Conservation (phyloP, 1,140 invertebrate genomes). For the Vanessa tameamea region DNA sequence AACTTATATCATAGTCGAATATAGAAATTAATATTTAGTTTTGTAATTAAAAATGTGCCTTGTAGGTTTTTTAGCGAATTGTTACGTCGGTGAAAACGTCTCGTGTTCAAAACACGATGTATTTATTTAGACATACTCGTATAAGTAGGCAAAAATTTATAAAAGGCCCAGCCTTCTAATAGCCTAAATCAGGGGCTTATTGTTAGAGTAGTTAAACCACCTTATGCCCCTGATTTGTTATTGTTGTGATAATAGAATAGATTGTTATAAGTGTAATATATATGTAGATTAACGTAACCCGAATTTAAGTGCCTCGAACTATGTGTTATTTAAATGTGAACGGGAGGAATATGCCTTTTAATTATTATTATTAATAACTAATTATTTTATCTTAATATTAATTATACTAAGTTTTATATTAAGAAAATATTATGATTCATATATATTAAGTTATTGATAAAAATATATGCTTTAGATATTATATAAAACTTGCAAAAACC, state of each 20-base stretch:
- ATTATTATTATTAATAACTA: too few relatives aligned
- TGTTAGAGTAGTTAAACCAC: too few relatives aligned
- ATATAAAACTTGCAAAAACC: not conserved
- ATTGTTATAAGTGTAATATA: not conserved
- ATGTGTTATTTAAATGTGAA: not conserved
- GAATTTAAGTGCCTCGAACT: too few relatives aligned
- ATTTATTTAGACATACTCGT: too few relatives aligned
- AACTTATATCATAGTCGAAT: too few relatives aligned
- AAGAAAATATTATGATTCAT: not conserved
- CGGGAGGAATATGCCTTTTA: too few relatives aligned
- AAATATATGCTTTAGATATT: not conserved
- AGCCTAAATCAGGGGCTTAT: not conserved
- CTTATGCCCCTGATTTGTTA: not conserved
- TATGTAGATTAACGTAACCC: constrained; percentile 9
- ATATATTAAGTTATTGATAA: not conserved
- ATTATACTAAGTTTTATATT: not conserved
- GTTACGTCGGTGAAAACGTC: too few relatives aligned
- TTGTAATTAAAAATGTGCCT: too few relatives aligned
- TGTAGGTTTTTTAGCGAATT: too few relatives aligned
- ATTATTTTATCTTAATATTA: too few relatives aligned
- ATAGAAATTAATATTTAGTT: too few relatives aligned
- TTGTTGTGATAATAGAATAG: constrained; percentile 25
- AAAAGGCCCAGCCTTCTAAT: not conserved
- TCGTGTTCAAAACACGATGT: too few relatives aligned
- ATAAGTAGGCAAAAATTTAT: not conserved